phyloP scores from a whole-genome alignment of 2,888 invertebrate species.

The Molanna angustata region DNA sequence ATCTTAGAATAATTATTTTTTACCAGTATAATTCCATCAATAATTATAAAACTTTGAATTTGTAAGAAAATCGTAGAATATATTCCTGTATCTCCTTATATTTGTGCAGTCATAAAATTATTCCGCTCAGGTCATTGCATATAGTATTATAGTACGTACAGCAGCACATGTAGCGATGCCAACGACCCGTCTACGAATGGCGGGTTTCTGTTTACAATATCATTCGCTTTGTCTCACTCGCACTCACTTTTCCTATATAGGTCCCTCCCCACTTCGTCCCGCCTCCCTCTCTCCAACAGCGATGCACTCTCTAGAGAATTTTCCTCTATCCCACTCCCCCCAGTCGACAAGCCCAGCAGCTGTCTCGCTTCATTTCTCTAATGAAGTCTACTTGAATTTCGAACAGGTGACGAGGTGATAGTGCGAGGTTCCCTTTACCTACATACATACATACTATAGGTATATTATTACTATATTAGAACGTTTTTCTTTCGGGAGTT shows the following conservation, averaged over 20 bases:
- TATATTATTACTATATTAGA: too few species aligned
- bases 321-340: background rate
- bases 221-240: slow-evolving; percentile 7
- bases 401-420: slow-evolving; percentile 5
- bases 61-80: too few species aligned
- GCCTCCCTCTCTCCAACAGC: slow-evolving; percentile 5
- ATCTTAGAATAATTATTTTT: too few species aligned
- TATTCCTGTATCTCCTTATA: too few species aligned
- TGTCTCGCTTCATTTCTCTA: slow-evolving; percentile 8
- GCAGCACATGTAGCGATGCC: slow-evolving; percentile 33
- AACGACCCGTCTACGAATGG: slow-evolving; percentile 36
- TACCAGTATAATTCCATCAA: too few species aligned
- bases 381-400: slow-evolving; percentile 1
- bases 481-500: too few species aligned
- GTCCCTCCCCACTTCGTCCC: background rate
- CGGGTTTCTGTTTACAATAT: slow-evolving; percentile 28
- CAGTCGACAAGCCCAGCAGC: background rate
- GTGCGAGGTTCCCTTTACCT: background rate
- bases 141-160: too few species aligned
- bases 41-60: too few species aligned
- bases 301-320: background rate
- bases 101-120: too few species aligned
- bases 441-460: slow-evolving; percentile 1
- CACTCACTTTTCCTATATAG: slow-evolving; percentile 2
- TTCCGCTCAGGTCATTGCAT: too few species aligned